These are phyloP conservation scores for Eubasilissa splendida DNA, from an alignment of 2,888 invertebrate genomes.

Conservation along the genomic window DNA sequence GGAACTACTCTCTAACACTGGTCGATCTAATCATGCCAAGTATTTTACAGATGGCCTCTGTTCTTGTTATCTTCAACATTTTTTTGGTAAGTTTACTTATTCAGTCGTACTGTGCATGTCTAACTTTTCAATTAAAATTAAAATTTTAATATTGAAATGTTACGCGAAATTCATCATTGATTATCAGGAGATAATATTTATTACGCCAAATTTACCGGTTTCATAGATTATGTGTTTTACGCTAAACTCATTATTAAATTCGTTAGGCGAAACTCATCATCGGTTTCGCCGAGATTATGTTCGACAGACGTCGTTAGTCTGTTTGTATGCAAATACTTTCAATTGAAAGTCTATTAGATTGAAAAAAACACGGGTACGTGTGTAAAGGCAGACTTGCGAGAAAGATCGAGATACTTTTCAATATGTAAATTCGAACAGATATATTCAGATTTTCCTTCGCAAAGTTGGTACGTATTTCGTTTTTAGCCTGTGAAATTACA, in stretches of 20 bases:
- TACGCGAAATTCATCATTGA: not conserved
- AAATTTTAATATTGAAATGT: too few species aligned
- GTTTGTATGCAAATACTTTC: conserved; percentile 22
- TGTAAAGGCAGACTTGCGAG: not conserved
- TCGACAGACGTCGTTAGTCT: conserved; percentile 1
- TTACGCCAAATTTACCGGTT: too few species aligned
- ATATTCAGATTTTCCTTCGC: conserved; percentile 37
- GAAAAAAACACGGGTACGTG: not conserved
- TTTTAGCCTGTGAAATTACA: conserved; percentile 48
- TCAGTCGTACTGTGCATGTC: too few species aligned
- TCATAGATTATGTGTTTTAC: too few species aligned
- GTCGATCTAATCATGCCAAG: too few species aligned
- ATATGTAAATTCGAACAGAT: conserved; percentile 27
- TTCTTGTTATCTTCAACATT: too few species aligned
- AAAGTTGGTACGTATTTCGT: conserved; percentile 23
- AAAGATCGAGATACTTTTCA: conserved; percentile 18
- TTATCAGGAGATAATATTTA: not conserved
- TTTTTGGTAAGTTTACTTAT: too few species aligned
- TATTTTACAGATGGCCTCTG: too few species aligned
- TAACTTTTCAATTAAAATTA: too few species aligned
- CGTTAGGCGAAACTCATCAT: not conserved
- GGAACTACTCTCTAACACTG: too few species aligned
- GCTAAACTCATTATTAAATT: too few species aligned
- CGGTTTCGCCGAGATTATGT: not conserved
- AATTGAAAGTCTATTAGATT: conserved; percentile 12